These are phyloP conservation scores for Ochlodes sylvanus DNA, from an alignment of 2,888 invertebrate genomes.

Conservation along the genomic window DNA sequence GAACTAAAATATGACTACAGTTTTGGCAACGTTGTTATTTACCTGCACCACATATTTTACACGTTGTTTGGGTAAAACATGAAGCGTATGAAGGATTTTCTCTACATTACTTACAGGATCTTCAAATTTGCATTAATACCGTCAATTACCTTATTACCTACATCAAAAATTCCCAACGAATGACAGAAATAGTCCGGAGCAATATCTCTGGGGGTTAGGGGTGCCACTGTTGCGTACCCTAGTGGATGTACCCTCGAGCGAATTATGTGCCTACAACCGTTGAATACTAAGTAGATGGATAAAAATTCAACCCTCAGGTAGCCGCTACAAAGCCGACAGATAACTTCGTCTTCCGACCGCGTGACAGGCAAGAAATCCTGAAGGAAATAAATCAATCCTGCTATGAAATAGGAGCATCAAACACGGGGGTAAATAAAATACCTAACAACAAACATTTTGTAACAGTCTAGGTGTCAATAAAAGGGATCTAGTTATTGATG, in stretches of 20 bases:
- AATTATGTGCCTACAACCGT: slow-evolving; percentile 74
- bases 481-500: background rate
- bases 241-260: slow-evolving; percentile 69
- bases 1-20: slow-evolving; percentile 15
- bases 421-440: slow-evolving; percentile 67
- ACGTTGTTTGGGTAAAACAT: background rate
- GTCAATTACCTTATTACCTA: slow-evolving; percentile 44
- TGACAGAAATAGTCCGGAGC: slow-evolving; percentile 58
- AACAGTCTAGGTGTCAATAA: background rate
- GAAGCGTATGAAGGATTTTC: too few species aligned
- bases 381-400: slow-evolving; percentile 73
- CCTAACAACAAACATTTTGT: background rate
- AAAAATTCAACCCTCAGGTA: slow-evolving; percentile 78
- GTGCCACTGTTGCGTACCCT: slow-evolving; percentile 61
- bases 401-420: slow-evolving; percentile 65
- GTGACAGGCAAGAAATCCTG: slow-evolving; percentile 66
- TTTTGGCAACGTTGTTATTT: slow-evolving; percentile 14
- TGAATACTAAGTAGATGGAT: slow-evolving; percentile 77
- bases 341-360: slow-evolving; percentile 63
- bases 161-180: slow-evolving; percentile 59
- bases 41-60: slow-evolving; percentile 9
- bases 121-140: background rate
- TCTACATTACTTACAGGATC: too few species aligned
- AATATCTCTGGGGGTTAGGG: slow-evolving; percentile 59
- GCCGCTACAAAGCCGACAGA: slow-evolving; percentile 75